A percentile compares a stretch with the other conserved stretches of the same genome.
phyloP scores from a whole-genome alignment of 2,113 vertebrate genomes.

The Notarius lentiginosus region DNA sequence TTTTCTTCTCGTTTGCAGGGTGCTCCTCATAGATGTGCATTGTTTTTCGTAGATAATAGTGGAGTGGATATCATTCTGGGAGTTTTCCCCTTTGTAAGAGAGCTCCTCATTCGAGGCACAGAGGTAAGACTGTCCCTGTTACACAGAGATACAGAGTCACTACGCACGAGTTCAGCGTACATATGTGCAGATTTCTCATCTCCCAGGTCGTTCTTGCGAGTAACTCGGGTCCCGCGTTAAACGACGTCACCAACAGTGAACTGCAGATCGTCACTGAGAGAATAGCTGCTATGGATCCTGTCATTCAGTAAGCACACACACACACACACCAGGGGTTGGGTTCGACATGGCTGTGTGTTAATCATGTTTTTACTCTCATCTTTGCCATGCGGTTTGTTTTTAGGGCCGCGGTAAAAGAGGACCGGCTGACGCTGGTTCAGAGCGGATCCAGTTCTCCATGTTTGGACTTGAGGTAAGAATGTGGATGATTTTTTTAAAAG shows the following conservation, averaged over 20 bases:
- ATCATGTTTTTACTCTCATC: background rate
- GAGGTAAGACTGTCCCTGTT: conserved; percentile 75
- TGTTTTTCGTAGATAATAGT: conserved; percentile 99
- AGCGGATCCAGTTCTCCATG: conserved; percentile 96
- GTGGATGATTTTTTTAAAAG: background rate
- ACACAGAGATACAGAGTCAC: too few species aligned
- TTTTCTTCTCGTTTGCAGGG: conserved; percentile 86
- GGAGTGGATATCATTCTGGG: conserved; percentile 98
- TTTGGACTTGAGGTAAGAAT: conserved; percentile 86
- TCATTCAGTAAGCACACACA: conserved; percentile 79
- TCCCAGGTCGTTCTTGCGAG: conserved; percentile 91
- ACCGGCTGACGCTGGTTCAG: conserved; percentile 84
- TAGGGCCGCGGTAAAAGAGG: conserved; percentile 81
- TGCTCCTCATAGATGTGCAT: conserved; percentile 98
- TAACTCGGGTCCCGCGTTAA: conserved; percentile 93
- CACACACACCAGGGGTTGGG: background rate
- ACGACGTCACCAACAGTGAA: conserved; percentile 92
- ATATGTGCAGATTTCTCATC: background rate
- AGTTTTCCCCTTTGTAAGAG: conserved; percentile 98
- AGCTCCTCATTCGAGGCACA: conserved; percentile 93
- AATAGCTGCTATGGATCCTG: conserved; percentile 87
- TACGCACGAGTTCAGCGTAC: background rate
- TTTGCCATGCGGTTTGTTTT: background rate
- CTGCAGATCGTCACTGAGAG: conserved; percentile 86
- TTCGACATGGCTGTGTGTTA: background rate